Evolutionary conservation across 2,888 invertebrate species (phyloP).

Genomic region (Daptonema setosum): DNA sequence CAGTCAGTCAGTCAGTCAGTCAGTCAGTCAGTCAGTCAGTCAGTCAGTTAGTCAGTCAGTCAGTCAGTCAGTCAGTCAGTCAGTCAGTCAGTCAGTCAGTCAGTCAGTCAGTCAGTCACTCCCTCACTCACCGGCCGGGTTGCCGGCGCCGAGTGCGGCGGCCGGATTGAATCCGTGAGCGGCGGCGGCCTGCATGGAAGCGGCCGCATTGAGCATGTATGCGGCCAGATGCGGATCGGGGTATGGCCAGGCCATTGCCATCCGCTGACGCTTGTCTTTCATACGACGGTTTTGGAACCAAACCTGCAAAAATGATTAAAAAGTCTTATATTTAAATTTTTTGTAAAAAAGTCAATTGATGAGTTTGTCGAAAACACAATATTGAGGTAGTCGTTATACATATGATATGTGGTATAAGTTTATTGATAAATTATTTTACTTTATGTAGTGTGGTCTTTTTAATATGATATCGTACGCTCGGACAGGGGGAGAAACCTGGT

Average conservation of each 20-base stretch:
- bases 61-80: background rate
- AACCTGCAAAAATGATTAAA: slow-evolving; percentile 54
- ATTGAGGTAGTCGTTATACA: background rate
- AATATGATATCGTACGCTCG: too few species aligned
- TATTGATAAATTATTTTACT: too few species aligned
- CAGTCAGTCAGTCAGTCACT: background rate
- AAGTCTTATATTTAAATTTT: background rate
- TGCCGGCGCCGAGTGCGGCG: too few species aligned
- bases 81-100: background rate
- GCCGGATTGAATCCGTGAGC: too few species aligned
- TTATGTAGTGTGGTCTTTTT: too few species aligned
- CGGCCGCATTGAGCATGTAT: slow-evolving; percentile 70
- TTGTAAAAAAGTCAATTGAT: background rate
- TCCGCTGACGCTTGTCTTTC: slow-evolving; percentile 87
- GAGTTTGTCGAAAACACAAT: background rate
- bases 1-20: background rate
- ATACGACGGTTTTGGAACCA: slow-evolving; percentile 94
- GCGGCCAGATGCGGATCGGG: slow-evolving; percentile 62
- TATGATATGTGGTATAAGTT: background rate
- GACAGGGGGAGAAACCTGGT: too few species aligned
- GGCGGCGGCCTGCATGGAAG: slow-evolving; percentile 43
- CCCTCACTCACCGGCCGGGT: background rate
- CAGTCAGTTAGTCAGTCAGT: background rate
- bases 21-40: background rate
- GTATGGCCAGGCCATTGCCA: slow-evolving; percentile 84